Evolutionary conservation across 2,113 vertebrate genomes (phyloP).

Genomic region (Gulo gulo): DNA sequence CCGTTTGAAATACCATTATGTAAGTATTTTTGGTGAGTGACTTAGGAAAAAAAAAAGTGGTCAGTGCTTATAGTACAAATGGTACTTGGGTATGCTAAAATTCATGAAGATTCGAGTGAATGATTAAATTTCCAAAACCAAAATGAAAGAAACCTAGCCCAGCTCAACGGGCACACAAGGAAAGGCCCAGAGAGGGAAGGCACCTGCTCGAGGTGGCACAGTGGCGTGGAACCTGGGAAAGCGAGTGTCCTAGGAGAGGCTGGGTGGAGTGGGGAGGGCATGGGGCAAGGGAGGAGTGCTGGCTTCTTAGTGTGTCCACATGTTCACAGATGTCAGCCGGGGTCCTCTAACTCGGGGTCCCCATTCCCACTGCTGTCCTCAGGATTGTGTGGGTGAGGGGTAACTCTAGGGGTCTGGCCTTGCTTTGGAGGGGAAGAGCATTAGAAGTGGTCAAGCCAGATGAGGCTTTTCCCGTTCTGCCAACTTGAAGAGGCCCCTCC

Average conservation of each 20-base stretch:
- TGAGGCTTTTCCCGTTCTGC: neutral
- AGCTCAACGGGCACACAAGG: rapidly evolving
- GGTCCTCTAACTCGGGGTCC: neutral
- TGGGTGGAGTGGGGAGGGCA: neutral
- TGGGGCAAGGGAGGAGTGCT: neutral
- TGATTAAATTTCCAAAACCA: neutral
- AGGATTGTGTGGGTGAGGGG: neutral
- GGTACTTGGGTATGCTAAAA: neutral
- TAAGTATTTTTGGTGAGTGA: neutral
- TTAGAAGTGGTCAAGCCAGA: neutral
- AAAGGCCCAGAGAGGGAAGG: neutral
- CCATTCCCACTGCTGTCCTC: neutral
- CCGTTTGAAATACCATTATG: neutral
- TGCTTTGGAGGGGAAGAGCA: neutral
- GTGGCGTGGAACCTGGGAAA: neutral
- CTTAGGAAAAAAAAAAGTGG: neutral
- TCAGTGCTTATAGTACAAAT: neutral
- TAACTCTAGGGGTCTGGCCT: neutral
- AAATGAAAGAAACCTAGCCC: neutral
- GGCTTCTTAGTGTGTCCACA: neutral
- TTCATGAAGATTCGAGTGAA: neutral
- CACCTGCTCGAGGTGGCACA: neutral
- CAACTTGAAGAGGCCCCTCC: neutral
- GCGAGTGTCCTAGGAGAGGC: neutral
- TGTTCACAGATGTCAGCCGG: rapidly evolving